Percentiles rank a stretch among this genome's conserved stretches.
These are phyloP conservation scores for Liparis tanakae DNA, from an alignment of 2,797 vertebrate species.

Conservation along the genomic window DNA sequence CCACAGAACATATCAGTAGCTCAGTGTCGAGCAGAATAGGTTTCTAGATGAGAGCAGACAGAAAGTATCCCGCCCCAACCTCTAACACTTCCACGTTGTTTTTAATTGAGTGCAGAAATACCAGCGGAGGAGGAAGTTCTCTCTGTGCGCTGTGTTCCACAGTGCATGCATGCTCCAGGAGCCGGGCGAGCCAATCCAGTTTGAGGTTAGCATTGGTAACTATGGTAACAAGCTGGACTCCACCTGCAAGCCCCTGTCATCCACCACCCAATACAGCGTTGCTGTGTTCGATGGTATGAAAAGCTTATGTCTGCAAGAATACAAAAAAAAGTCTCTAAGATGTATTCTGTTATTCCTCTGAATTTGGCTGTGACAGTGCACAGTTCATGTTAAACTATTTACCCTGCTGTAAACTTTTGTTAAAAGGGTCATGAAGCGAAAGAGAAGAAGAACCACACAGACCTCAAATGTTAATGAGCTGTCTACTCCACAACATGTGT, in stretches of 20 bases:
- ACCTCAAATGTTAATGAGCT: neutral
- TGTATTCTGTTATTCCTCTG: neutral
- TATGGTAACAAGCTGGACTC: slow-evolving; percentile 97
- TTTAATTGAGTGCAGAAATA: slow-evolving; percentile 86
- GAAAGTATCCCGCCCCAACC: neutral
- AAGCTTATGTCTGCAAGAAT: neutral
- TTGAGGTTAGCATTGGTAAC: slow-evolving; percentile 98
- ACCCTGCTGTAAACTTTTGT: neutral
- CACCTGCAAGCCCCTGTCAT: slow-evolving; percentile 95
- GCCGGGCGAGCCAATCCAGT: slow-evolving; percentile 94
- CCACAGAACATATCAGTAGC: neutral
- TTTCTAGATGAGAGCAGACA: neutral
- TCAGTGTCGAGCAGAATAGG: neutral
- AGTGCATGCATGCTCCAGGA: slow-evolving; percentile 95
- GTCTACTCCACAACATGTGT: slow-evolving; percentile 19
- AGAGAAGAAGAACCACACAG: neutral
- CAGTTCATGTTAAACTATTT: neutral
- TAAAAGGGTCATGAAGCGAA: neutral
- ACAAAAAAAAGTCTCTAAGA: neutral
- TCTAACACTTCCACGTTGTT: slow-evolving; percentile 18
- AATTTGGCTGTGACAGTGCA: neutral
- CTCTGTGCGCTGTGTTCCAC: slow-evolving; percentile 93
- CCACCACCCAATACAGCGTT: slow-evolving; percentile 95
- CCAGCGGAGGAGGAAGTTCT: slow-evolving; percentile 92
- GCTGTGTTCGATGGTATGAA: slow-evolving; percentile 94